These are phyloP conservation scores for Ardeotis arabs DNA, from an alignment of 2,113 vertebrate genomes.

Conservation along the genomic window DNA sequence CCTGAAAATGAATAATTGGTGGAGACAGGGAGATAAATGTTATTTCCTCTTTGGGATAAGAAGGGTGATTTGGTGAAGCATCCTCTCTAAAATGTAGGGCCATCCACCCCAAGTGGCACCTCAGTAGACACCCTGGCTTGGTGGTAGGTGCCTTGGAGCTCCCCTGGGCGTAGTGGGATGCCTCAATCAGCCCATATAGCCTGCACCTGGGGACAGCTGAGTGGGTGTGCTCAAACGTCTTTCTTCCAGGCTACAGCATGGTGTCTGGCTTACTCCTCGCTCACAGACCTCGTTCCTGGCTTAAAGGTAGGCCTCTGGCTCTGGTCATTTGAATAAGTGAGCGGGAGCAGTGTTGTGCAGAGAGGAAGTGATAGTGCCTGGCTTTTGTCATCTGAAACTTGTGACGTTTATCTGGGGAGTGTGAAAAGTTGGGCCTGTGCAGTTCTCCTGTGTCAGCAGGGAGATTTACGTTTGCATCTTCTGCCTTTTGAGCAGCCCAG, in stretches of 20 bases:
- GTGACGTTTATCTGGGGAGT: background rate
- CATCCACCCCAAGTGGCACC: background rate
- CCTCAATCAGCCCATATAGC: background rate
- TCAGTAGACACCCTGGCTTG: background rate
- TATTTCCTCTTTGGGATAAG: background rate
- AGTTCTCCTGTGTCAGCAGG: background rate
- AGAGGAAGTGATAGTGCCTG: background rate
- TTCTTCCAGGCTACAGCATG: rapidly evolving
- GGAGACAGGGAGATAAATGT: rapidly evolving
- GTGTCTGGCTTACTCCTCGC: rapidly evolving
- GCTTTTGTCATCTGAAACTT: background rate
- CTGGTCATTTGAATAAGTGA: background rate
- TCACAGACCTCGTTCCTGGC: rapidly evolving
- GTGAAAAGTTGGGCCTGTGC: background rate
- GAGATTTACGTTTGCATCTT: rapidly evolving
- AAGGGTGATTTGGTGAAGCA: background rate
- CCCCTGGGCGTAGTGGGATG: background rate
- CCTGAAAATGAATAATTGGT: background rate
- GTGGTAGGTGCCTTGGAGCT: background rate
- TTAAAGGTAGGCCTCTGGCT: background rate
- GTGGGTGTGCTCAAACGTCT: rapidly evolving
- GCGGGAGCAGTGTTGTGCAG: rapidly evolving
- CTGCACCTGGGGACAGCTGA: background rate
- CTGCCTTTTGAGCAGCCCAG: background rate
- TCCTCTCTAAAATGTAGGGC: background rate